Evolutionary conservation across 2,797 vertebrate genomes (phyloP).

Genomic region (Aeoliscus strigatus): DNA sequence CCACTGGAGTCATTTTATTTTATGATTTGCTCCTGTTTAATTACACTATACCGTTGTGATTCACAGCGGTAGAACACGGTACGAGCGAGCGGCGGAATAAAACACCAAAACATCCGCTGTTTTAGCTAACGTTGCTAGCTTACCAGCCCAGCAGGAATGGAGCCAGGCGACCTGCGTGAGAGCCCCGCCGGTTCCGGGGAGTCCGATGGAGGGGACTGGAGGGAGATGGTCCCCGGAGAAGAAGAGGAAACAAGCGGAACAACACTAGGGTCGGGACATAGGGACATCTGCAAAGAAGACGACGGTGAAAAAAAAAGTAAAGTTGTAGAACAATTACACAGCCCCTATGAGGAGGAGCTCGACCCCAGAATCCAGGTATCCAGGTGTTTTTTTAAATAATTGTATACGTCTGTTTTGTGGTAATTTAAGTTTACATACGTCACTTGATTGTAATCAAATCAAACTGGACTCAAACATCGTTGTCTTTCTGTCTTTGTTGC

Average conservation of each 20-base stretch:
- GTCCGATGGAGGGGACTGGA: conserved; percentile 69
- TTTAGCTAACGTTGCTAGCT: conserved; percentile 14
- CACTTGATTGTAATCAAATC: no score
- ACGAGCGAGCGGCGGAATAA: fast-evolving
- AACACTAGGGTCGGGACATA: conserved; percentile 12
- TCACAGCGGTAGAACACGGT: neutral
- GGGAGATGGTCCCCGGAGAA: conserved; percentile 63
- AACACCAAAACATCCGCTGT: neutral
- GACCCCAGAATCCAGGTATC: conserved; percentile 90
- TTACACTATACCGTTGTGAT: neutral
- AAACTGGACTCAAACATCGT: no score
- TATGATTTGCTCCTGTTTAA: neutral
- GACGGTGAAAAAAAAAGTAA: conserved; percentile 40
- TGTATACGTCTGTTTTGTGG: no score
- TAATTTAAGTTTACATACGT: no score
- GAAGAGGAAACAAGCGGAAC: conserved; percentile 39
- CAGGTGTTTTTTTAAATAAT: no score
- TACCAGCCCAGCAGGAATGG: conserved; percentile 62
- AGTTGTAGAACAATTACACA: conserved; percentile 49
- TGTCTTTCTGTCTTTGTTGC: neutral
- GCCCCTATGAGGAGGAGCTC: conserved; percentile 80
- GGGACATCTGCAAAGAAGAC: conserved; percentile 33
- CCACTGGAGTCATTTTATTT: neutral
- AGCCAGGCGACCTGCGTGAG: conserved; percentile 74
- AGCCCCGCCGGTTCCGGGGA: conserved; percentile 79